Conservation (phyloP, 2,797 vertebrate genomes). For the Orientallactaga sibirica region DNA sequence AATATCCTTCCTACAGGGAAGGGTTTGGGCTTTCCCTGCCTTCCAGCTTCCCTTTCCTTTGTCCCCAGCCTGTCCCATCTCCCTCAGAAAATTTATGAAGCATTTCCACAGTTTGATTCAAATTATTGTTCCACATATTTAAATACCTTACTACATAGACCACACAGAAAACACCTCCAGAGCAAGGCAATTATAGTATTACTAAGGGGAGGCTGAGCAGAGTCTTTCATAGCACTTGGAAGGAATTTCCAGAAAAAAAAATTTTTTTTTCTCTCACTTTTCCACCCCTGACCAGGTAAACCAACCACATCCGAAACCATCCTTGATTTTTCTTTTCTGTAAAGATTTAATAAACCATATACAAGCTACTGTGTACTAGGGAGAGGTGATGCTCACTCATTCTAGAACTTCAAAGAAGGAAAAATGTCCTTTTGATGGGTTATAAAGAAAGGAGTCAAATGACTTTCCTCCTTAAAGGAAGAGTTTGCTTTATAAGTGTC, state of each 20-base stretch:
- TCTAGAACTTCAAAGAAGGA: conserved; percentile 16
- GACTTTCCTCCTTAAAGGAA: not conserved
- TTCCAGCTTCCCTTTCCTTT: conserved; percentile 16
- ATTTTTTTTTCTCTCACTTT: not conserved
- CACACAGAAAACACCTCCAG: conserved; percentile 58
- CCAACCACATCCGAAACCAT: not conserved
- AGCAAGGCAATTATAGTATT: conserved; percentile 45
- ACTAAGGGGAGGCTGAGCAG: conserved; percentile 14
- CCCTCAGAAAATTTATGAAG: conserved; percentile 64
- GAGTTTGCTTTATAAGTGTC: conserved; percentile 5
- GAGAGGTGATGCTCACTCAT: not conserved
- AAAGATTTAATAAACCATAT: conserved; percentile 38
- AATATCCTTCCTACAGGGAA: not conserved
- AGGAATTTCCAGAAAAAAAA: conserved; percentile 43
- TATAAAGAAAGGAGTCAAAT: not conserved
- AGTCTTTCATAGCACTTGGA: conserved; percentile 51
- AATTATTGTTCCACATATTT: conserved; percentile 66
- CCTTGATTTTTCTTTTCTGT: conserved; percentile 55
- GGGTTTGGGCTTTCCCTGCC: not conserved
- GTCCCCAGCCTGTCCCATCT: not conserved
- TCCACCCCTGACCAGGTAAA: conserved; percentile 38
- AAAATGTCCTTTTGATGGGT: not conserved
- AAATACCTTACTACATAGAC: conserved; percentile 36
- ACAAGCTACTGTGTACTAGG: not conserved
- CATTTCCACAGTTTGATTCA: conserved; percentile 55